Percentiles rank a stretch among this genome's conserved stretches.
These are phyloP conservation scores for Carassius carassius DNA, from an alignment of 2,113 vertebrate species.

Conservation along the genomic window DNA sequence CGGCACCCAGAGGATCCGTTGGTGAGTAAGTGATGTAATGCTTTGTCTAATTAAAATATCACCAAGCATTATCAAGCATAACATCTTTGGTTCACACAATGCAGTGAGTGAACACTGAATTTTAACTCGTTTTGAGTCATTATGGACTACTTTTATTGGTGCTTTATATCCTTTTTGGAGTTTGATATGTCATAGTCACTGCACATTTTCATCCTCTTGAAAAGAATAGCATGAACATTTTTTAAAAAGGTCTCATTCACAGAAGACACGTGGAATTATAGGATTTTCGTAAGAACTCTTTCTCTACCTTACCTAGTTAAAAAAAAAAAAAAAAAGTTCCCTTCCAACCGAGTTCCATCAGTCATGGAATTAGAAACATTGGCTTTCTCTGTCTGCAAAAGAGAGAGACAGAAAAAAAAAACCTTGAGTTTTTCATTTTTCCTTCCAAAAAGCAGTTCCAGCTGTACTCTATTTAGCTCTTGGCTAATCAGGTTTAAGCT, in stretches of 20 bases:
- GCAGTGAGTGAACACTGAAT: neutral
- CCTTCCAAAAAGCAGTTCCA: slow-evolving; percentile 52
- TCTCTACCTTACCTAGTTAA: neutral
- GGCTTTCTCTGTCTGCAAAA: slow-evolving; percentile 37
- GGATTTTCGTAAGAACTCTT: neutral
- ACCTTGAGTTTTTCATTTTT: slow-evolving; percentile 25
- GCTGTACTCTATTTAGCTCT: slow-evolving; percentile 49
- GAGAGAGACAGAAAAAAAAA: neutral
- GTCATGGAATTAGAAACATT: slow-evolving; percentile 48
- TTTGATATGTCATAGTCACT: neutral
- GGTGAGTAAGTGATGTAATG: neutral
- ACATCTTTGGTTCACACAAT: neutral
- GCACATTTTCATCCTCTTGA: neutral
- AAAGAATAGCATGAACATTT: neutral
- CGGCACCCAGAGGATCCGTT: neutral
- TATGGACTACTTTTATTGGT: neutral
- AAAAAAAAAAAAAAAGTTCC: slow-evolving; percentile 4
- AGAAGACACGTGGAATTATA: neutral
- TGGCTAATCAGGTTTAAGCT: slow-evolving; percentile 60
- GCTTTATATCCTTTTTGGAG: neutral
- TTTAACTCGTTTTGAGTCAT: neutral
- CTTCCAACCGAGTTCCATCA: slow-evolving; percentile 25
- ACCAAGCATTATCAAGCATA: too few species aligned
- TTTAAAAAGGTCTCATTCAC: neutral
- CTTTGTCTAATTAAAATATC: too few species aligned